Conservation (phyloP, 2,888 invertebrate species). For the Ormyrus pomaceus region DNA sequence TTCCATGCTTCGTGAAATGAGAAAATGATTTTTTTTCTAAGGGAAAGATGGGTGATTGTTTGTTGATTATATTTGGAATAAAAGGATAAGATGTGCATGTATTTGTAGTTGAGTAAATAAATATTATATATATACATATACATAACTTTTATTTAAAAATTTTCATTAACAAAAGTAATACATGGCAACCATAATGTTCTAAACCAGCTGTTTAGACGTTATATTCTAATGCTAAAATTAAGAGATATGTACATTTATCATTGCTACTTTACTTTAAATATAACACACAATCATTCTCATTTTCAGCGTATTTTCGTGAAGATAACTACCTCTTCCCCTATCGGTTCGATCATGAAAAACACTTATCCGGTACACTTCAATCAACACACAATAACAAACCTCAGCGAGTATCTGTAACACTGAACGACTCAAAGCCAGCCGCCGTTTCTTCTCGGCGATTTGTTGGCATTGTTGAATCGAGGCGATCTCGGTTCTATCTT, state of each 20-base stretch:
- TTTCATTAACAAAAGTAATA: slow-evolving; percentile 43
- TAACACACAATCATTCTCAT: slow-evolving; percentile 15
- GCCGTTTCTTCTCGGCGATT: slow-evolving; percentile 60
- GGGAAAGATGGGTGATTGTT: slow-evolving; percentile 35
- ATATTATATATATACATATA: slow-evolving; percentile 56
- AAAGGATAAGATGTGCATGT: slow-evolving; percentile 54
- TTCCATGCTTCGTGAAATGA: slow-evolving; percentile 29
- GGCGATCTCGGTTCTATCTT: slow-evolving; percentile 65
- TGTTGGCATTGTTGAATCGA: slow-evolving; percentile 48
- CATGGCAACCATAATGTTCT: background rate
- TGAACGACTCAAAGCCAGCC: slow-evolving; percentile 63
- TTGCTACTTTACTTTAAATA: background rate
- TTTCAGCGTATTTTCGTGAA: background rate
- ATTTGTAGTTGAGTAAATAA: slow-evolving; percentile 61
- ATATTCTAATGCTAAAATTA: slow-evolving; percentile 12
- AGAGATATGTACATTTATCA: slow-evolving; percentile 48
- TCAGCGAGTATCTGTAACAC: background rate
- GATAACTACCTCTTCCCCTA: no score
- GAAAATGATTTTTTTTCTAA: slow-evolving; percentile 37
- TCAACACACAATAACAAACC: slow-evolving; percentile 10
- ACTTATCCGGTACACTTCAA: no score
- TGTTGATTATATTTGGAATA: slow-evolving; percentile 40
- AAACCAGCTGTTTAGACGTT: background rate
- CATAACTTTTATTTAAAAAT: slow-evolving; percentile 49
- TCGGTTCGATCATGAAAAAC: no score